These are phyloP conservation scores for Drosophila setifemur DNA, from an alignment of 1,140 invertebrate species.

Conservation along the genomic window DNA sequence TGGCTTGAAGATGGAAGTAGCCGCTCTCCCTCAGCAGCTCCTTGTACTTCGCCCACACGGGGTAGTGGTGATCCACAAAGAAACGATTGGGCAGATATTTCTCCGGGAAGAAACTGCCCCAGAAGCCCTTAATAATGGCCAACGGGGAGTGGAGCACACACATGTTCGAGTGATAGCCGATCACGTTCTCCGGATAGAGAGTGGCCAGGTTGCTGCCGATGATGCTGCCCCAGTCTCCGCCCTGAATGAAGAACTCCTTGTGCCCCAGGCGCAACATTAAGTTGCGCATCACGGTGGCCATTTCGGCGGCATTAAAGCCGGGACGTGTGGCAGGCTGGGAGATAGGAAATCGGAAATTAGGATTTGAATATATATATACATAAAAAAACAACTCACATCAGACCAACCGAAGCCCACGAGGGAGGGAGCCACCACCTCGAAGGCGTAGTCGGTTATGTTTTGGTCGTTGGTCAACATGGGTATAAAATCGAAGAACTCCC, in stretches of 20 bases:
- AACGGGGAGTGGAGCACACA: slow-evolving; percentile 45
- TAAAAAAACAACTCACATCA: slow-evolving; percentile 83
- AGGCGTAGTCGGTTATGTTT: slow-evolving; percentile 86
- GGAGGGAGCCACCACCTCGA: slow-evolving; percentile 91
- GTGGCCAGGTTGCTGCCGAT: slow-evolving; percentile 86
- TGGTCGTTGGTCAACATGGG: slow-evolving; percentile 86
- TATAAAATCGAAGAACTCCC: slow-evolving; percentile 93
- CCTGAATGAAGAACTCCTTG: slow-evolving; percentile 90
- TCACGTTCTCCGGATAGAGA: slow-evolving; percentile 88
- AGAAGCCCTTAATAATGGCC: slow-evolving; percentile 60
- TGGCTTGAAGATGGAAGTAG: slow-evolving; percentile 93
- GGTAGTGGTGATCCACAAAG: slow-evolving; percentile 86
- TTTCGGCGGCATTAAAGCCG: slow-evolving; percentile 86
- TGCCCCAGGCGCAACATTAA: slow-evolving; percentile 91
- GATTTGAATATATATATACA: background rate
- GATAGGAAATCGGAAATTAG: background rate
- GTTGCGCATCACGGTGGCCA: slow-evolving; percentile 90
- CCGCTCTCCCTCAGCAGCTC: slow-evolving; percentile 87
- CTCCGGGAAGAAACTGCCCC: slow-evolving; percentile 59
- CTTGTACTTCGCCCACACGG: slow-evolving; percentile 83
- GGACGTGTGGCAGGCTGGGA: slow-evolving; percentile 84
- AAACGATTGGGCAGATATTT: slow-evolving; percentile 83
- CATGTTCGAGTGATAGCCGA: slow-evolving; percentile 86
- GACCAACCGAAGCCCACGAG: slow-evolving; percentile 94
- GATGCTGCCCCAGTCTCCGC: slow-evolving; percentile 91